Conservation (phyloP, 2,797 vertebrate species). For the Megalops cyprinoides region DNA sequence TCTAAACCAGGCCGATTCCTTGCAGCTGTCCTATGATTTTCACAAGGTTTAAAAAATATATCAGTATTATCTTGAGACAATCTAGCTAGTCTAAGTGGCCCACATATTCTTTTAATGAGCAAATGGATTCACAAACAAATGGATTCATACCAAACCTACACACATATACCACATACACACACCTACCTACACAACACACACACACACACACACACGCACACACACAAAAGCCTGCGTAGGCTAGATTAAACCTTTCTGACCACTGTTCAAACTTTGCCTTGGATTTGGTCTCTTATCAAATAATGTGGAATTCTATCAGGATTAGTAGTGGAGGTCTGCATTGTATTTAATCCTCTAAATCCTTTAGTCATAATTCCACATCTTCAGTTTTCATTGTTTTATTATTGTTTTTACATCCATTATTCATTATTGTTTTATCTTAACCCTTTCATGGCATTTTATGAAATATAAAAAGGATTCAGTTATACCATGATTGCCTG, state of each 20-base stretch:
- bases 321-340: slow-evolving; percentile 58
- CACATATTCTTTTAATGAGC: no score
- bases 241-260: neutral
- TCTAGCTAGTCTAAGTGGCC: neutral
- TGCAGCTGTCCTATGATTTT: neutral
- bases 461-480: neutral
- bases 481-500: no score
- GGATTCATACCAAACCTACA: neutral
- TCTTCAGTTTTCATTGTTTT: slow-evolving; percentile 44
- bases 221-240: neutral
- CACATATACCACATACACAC: neutral
- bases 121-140: no score
- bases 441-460: slow-evolving; percentile 9
- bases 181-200: neutral
- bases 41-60: neutral
- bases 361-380: slow-evolving; percentile 51
- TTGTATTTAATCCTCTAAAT: slow-evolving; percentile 60
- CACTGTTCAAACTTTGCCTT: neutral
- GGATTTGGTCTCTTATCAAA: slow-evolving; percentile 26
- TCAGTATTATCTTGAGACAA: neutral
- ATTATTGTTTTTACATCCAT: slow-evolving; percentile 32
- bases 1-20: neutral
- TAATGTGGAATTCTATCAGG: slow-evolving; percentile 51
- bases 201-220: neutral
- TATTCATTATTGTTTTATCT: neutral